Evolutionary conservation across 1,140 invertebrate genomes (phyloP).

Genomic region (Ceratosolen fusciceps): DNA sequence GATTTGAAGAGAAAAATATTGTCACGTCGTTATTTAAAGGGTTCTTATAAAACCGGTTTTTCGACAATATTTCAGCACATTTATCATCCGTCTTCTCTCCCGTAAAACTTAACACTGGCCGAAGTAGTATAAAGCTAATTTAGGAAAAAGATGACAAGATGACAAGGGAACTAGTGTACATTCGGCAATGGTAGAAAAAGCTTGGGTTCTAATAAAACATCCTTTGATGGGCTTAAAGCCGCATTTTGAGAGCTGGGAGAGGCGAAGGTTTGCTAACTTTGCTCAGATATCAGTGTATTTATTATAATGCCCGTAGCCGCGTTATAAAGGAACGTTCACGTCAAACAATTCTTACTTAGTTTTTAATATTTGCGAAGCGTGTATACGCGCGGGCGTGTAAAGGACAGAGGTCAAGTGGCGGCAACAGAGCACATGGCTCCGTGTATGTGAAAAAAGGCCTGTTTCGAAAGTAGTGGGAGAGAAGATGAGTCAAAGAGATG

Average conservation of each 20-base stretch:
- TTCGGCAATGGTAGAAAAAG: not conserved
- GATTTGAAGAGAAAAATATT: not conserved
- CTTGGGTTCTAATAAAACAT: not conserved
- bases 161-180: not conserved
- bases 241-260: not conserved
- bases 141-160: not conserved
- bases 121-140: not conserved
- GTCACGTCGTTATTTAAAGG: no score
- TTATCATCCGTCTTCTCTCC: not conserved
- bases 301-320: not conserved
- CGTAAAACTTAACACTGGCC: not conserved
- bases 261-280: not conserved
- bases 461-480: no score
- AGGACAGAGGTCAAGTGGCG: no score
- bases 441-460: not conserved
- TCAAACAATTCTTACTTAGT: slow-evolving; percentile 8
- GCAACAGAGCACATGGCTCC: not conserved
- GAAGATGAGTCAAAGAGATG: not conserved
- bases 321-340: not conserved
- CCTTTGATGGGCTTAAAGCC: not conserved
- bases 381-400: not conserved
- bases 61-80: not conserved
- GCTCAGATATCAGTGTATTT: slow-evolving; percentile 1
- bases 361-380: not conserved
- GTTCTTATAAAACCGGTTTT: not conserved